Percentiles rank a stretch among this genome's conserved stretches.
Evolutionary conservation across 2,113 vertebrate species (phyloP).

Genomic region (Phyllostomus discolor): DNA sequence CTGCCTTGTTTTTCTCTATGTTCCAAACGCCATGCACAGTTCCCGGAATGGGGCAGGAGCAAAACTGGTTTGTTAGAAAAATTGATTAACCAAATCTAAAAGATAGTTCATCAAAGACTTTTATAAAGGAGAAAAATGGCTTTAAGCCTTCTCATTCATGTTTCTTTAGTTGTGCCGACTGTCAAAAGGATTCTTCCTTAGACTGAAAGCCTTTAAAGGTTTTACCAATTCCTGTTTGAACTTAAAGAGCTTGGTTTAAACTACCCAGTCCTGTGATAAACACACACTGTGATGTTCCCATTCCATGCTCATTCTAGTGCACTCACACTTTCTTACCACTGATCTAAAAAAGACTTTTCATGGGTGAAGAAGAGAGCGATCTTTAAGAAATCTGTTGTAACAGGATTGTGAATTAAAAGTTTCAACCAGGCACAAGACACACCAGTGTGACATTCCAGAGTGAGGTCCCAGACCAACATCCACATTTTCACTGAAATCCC

Average conservation of each 20-base stretch:
- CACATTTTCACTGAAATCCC: background rate
- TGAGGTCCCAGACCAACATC: background rate
- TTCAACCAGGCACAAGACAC: background rate
- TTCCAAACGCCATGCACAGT: background rate
- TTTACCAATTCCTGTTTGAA: background rate
- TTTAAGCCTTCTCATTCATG: background rate
- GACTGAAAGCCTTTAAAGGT: background rate
- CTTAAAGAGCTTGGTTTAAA: background rate
- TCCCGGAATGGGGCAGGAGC: background rate
- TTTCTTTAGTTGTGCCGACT: background rate
- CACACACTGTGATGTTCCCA: background rate
- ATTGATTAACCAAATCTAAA: background rate
- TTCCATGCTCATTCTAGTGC: background rate
- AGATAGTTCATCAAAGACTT: background rate
- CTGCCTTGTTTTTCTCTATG: background rate
- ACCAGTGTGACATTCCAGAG: background rate
- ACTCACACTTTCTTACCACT: background rate
- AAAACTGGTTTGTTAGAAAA: background rate
- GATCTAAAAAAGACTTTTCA: background rate
- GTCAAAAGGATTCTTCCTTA: background rate
- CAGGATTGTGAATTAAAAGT: background rate
- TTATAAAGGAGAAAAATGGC: background rate
- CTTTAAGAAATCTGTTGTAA: background rate
- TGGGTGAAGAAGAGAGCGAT: background rate
- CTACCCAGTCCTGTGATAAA: background rate